Percentiles rank a stretch among this genome's conserved stretches.
phyloP scores from a whole-genome alignment of 2,888 invertebrate species.

The Girardia tigrina region DNA sequence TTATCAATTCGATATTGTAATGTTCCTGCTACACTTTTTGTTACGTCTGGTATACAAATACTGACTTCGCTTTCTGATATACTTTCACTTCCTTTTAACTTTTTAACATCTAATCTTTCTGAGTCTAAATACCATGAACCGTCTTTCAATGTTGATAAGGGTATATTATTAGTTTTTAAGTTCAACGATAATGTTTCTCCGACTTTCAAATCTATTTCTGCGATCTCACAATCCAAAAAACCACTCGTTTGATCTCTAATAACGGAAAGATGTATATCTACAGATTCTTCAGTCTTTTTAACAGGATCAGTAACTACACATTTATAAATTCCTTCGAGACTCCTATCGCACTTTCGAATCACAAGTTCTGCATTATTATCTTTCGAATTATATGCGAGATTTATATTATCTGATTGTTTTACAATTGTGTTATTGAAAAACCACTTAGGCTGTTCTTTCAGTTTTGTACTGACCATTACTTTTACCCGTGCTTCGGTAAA shows the following conservation, averaged over 20 bases:
- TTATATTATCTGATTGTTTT: no score
- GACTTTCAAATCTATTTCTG: slow-evolving; percentile 30
- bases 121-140: neutral
- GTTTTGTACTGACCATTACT: no score
- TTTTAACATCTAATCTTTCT: neutral
- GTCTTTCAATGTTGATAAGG: neutral
- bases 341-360: no score
- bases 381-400: no score
- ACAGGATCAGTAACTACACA: no score
- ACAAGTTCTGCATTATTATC: no score
- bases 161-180: neutral
- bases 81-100: neutral
- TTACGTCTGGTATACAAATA: neutral
- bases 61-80: neutral
- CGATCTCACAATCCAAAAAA: slow-evolving; percentile 18
- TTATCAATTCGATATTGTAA: neutral
- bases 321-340: no score
- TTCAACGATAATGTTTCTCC: slow-evolving; percentile 30
- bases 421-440: no score
- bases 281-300: no score
- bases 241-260: neutral
- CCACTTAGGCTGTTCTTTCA: no score
- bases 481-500: no score
- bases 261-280: no score
- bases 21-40: neutral